Percentiles rank a stretch among this genome's conserved stretches.
These are phyloP conservation scores for Pseudomugil gertrudae DNA, from an alignment of 2,797 vertebrate genomes.

Conservation along the genomic window DNA sequence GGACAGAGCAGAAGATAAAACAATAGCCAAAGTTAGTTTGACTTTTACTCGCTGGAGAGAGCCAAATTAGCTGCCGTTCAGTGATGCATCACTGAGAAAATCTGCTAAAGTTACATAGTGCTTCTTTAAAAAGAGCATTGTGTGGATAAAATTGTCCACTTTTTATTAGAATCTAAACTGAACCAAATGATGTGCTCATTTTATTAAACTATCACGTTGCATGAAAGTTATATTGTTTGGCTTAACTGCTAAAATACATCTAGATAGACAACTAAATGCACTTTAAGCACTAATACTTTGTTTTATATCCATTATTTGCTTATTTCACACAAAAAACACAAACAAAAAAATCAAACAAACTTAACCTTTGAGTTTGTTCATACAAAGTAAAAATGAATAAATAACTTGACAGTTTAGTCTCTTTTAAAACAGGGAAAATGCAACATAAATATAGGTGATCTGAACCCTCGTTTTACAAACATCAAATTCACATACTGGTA, in stretches of 20 bases:
- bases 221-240: neutral
- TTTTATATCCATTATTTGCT: conserved; percentile 11
- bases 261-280: conserved; percentile 22
- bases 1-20: too few species aligned
- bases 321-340: conserved; percentile 32
- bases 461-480: conserved; percentile 47
- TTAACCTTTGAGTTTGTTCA: conserved; percentile 62
- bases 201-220: conserved; percentile 11
- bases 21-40: too few species aligned
- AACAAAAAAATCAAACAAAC: conserved; percentile 13
- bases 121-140: too few species aligned
- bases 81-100: too few species aligned
- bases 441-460: conserved; percentile 51
- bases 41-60: too few species aligned
- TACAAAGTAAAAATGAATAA: conserved; percentile 39
- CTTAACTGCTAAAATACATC: neutral
- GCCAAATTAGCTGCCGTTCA: too few species aligned
- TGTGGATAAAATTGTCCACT: neutral
- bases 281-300: conserved; percentile 17
- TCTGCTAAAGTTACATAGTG: too few species aligned
- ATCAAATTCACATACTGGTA: conserved; percentile 16
- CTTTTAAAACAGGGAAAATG: conserved; percentile 64
- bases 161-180: neutral
- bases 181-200: conserved; percentile 27
- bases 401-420: conserved; percentile 47